Conservation (phyloP, 2,113 vertebrate species). For the Vireo altiloquus region DNA sequence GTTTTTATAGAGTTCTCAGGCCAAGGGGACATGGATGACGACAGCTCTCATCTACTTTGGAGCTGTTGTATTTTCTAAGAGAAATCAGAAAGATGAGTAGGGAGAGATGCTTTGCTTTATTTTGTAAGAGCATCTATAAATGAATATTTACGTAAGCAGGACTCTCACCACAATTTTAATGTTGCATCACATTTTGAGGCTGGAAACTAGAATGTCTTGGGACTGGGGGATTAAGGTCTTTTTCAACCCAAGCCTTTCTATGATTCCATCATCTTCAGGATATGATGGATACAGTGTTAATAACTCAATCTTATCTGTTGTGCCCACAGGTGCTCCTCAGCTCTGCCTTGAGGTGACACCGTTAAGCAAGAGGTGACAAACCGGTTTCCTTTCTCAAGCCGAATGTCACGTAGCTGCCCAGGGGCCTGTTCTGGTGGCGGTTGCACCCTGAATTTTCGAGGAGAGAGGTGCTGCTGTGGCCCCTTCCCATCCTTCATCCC, state of each 20-base stretch:
- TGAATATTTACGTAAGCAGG: background rate
- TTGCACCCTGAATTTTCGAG: background rate
- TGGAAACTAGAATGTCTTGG: background rate
- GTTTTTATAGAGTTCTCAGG: background rate
- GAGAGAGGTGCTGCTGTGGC: background rate
- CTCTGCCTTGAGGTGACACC: background rate
- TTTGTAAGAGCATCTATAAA: background rate
- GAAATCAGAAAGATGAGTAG: background rate
- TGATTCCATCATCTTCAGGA: background rate
- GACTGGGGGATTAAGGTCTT: background rate
- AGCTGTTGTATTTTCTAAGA: background rate
- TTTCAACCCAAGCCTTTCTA: background rate
- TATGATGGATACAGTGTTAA: background rate
- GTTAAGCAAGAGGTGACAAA: slow-evolving; percentile 8
- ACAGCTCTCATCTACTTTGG: background rate
- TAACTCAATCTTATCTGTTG: background rate
- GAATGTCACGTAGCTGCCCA: background rate
- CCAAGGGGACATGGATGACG: background rate
- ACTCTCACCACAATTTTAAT: background rate
- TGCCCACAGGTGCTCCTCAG: background rate
- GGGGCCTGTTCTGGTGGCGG: rapidly evolving
- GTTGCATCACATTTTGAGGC: background rate
- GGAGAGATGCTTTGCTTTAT: background rate
- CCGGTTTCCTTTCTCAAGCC: background rate
- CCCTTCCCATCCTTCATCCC: background rate